Percentiles rank a stretch among this genome's conserved stretches.
Evolutionary conservation across 2,113 vertebrate species (phyloP).

Genomic region (Dermatemys mawii): DNA sequence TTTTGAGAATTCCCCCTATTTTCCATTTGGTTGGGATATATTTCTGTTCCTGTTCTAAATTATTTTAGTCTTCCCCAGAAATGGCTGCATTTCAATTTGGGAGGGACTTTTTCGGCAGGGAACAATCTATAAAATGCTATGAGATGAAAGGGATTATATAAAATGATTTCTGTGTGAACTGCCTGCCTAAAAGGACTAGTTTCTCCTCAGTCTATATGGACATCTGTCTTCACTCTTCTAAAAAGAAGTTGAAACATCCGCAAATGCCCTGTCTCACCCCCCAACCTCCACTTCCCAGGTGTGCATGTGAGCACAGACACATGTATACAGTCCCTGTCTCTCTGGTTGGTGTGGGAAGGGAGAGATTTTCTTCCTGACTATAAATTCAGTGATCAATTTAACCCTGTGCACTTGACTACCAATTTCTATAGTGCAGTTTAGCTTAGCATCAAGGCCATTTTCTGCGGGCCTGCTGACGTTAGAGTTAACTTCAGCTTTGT

Average conservation of each 20-base stretch:
- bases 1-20: not conserved
- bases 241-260: not conserved
- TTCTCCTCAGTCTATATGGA: not conserved
- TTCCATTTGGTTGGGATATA: not conserved
- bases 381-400: not conserved
- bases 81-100: slow-evolving; percentile 14
- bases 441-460: not conserved
- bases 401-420: not conserved
- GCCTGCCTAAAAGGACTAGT: not conserved
- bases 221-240: slow-evolving; percentile 1
- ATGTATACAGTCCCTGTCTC: not conserved
- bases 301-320: not conserved
- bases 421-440: not conserved
- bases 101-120: not conserved
- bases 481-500: not conserved
- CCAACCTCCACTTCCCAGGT: not conserved
- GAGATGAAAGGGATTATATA: slow-evolving; percentile 40
- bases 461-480: not conserved
- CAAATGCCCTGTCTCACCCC: fast-evolving
- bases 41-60: slow-evolving; percentile 12
- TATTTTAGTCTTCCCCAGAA: not conserved
- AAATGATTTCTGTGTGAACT: slow-evolving; percentile 18
- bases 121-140: slow-evolving; percentile 13
- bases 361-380: not conserved
- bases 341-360: not conserved